phyloP scores from a whole-genome alignment of 2,113 vertebrate species.

The Callopanchax toddi region DNA sequence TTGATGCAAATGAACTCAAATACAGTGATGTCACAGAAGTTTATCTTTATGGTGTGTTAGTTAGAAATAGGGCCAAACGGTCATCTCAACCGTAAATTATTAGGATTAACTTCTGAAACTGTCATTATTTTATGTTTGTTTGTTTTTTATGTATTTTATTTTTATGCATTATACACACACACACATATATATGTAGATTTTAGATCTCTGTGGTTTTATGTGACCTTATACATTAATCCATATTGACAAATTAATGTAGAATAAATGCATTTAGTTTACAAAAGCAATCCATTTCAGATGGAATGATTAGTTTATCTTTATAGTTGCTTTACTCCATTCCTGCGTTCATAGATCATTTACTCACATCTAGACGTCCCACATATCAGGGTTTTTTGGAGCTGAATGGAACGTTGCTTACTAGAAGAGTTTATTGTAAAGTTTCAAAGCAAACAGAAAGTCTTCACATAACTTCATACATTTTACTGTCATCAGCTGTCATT shows the following conservation, averaged over 20 bases:
- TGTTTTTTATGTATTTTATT: neutral
- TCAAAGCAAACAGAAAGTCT: neutral
- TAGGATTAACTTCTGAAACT: neutral
- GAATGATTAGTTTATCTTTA: neutral
- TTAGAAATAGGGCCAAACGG: neutral
- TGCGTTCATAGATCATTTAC: too few species aligned
- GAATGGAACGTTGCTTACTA: neutral
- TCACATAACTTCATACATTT: neutral
- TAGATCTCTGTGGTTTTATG: neutral
- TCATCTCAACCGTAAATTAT: neutral
- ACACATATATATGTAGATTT: neutral
- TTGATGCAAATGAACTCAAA: neutral
- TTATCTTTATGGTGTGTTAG: too few species aligned
- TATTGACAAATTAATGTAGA: neutral
- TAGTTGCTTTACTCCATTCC: too few species aligned
- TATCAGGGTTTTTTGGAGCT: neutral
- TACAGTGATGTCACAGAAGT: too few species aligned
- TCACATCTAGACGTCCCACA: too few species aligned
- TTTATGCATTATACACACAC: too few species aligned
- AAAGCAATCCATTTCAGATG: neutral
- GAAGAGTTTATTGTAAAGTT: neutral
- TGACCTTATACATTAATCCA: slow-evolving; percentile 4
- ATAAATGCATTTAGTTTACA: neutral
- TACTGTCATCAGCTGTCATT: neutral
- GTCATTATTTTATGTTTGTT: neutral